phyloP scores from a whole-genome alignment of 1,140 invertebrate species.

The Drosophila kepulauana region DNA sequence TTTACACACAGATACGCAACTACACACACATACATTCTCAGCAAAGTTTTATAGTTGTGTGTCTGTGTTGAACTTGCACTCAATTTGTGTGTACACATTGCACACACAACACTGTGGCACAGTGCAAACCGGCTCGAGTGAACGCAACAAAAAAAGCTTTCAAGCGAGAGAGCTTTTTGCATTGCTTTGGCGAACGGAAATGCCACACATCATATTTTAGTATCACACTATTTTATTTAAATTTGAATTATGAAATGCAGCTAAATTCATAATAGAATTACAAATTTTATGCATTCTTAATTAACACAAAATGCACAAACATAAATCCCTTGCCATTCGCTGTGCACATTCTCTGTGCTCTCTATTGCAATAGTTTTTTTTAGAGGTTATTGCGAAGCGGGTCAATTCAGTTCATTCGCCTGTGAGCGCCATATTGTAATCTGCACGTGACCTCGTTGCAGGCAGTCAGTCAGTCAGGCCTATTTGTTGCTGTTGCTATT shows the following conservation, averaged over 20 bases:
- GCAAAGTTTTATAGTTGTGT: conserved; percentile 37
- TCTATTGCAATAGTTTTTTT: conserved; percentile 36
- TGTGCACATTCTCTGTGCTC: background rate
- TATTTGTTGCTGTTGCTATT: conserved; percentile 31
- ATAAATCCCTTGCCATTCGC: background rate
- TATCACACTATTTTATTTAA: background rate
- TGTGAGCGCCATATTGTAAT: conserved; percentile 71
- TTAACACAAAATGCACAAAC: background rate
- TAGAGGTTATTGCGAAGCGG: conserved; percentile 81
- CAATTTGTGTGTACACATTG: conserved; percentile 51
- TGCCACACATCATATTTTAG: background rate
- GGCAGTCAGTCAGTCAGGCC: conserved; percentile 28
- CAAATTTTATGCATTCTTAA: background rate
- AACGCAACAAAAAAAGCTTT: background rate
- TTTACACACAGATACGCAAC: conserved; percentile 73
- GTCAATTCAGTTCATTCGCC: conserved; percentile 84
- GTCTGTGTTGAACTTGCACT: conserved; percentile 76
- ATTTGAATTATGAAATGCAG: no score
- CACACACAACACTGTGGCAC: background rate
- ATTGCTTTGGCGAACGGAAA: conserved; percentile 60
- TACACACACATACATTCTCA: conserved; percentile 40
- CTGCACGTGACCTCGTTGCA: conserved; percentile 82
- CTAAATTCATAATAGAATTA: no score
- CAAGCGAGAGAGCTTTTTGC: conserved; percentile 6
- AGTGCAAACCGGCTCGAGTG: conserved; percentile 8